A percentile compares a stretch with the other conserved stretches of the same genome.
Conservation (phyloP, 2,888 invertebrate species). For the Tipula vernalis region DNA sequence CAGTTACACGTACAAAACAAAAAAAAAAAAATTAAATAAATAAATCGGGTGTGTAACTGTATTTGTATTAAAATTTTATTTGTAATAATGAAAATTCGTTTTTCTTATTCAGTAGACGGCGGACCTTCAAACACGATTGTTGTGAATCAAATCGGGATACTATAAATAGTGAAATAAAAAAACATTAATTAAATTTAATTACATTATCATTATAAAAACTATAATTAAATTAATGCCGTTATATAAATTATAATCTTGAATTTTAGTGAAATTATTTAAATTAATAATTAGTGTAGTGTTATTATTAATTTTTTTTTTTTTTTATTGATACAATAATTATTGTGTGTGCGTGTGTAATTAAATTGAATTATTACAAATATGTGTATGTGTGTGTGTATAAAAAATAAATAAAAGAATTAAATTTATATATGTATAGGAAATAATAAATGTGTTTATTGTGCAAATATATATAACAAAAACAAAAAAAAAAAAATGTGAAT, state of each 20-base stretch:
- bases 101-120: background rate
- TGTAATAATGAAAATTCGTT: background rate
- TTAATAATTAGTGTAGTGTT: background rate
- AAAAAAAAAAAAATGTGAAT: background rate
- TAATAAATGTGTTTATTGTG: slow-evolving; percentile 4
- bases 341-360: slow-evolving; percentile 6
- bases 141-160: background rate
- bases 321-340: background rate
- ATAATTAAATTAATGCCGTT: background rate
- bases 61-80: background rate
- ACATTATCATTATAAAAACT: background rate
- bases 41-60: background rate
- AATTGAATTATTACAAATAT: background rate
- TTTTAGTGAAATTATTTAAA: background rate
- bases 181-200: background rate
- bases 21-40: background rate
- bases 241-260: background rate
- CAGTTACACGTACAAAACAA: background rate
- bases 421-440: background rate
- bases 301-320: background rate
- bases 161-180: background rate
- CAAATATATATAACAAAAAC: background rate
- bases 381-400: background rate
- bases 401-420: background rate
- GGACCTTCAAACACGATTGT: background rate